These are phyloP conservation scores for Varanus salvator DNA, from an alignment of 2,113 vertebrate species.

Conservation along the genomic window DNA sequence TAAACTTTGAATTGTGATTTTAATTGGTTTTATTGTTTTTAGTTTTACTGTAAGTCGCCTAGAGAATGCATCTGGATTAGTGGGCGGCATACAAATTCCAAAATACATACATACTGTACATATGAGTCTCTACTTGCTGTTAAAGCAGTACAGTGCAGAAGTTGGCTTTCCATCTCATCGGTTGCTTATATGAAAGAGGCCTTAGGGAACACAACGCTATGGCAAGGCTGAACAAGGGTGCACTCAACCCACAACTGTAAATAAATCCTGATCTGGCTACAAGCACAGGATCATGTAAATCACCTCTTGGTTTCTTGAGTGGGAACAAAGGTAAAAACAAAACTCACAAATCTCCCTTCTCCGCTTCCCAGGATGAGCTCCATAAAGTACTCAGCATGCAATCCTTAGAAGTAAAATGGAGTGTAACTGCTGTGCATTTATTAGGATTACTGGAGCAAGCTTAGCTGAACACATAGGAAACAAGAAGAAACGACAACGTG, in stretches of 20 bases:
- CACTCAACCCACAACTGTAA: background rate
- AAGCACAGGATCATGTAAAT: background rate
- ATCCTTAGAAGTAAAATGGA: conserved; percentile 54
- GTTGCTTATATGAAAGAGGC: background rate
- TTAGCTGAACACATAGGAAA: conserved; percentile 57
- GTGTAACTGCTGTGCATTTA: conserved; percentile 49
- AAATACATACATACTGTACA: no score
- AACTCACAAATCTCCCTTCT: background rate
- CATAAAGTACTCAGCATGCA: conserved; percentile 38
- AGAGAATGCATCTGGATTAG: no score
- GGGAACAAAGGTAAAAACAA: background rate
- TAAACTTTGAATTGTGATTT: no score
- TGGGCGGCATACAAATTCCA: no score
- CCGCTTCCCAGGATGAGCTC: conserved; percentile 25
- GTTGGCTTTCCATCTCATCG: background rate
- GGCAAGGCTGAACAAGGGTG: background rate
- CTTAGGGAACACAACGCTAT: background rate
- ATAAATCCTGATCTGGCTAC: background rate
- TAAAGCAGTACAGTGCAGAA: background rate
- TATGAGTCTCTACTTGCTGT: background rate
- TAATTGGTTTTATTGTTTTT: no score
- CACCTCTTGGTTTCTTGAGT: background rate
- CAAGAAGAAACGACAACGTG: conserved; percentile 50
- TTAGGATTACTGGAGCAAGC: conserved; percentile 57
- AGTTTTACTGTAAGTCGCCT: no score